Evolutionary conservation across 1,140 invertebrate species (phyloP), one percentile per base, ranked within the genome.

Genomic region (Magallana gigas): DNA sequence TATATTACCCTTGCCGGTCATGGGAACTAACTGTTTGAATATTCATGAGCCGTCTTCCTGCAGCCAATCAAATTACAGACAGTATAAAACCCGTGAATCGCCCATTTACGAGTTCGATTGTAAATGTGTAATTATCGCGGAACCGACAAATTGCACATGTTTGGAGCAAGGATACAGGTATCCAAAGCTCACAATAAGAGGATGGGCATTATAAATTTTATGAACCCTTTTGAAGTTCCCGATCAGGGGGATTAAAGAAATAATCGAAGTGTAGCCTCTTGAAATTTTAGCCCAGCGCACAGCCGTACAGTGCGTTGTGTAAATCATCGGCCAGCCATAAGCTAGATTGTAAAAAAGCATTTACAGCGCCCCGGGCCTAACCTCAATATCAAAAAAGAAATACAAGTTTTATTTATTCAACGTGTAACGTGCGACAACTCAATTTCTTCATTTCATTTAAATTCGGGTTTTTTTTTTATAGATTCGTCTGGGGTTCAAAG

Each of bases 21-120:
- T 76, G 68, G 68, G 68, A 76, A 76, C 68, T 89, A 89, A 88
- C 88, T 88, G 87, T 57, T 89, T 91, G 90, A 82, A 91, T 91
- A 91, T 91, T 91, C 87, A 91, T 91, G 58, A 89, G 85, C 18
- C 18, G 68, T 84, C 18, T 87, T 56, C 80, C 36, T 76, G 83
- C 71, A 86, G 48, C 90, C 90, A 91, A 91, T 91, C 84, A 86
- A 56, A 87, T 57, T 86, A 85, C 83, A 85, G 87, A 82, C 68
- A 29, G 68, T 76, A 29, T 76, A 76, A 76, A 76, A 76, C 68
- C 68, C 68, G 68, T 76, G 68, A 76, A 76, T 76, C 68, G 68
- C 68, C 68, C 68, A 83, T 86, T 86, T 88, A 57, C 29, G 80
- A 60, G 80, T 88, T 88, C 85, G 64, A 88, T 85, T 85, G 84